phyloP scores from a whole-genome alignment of 1,140 invertebrate genomes.

The Odontomachus brunneus region DNA sequence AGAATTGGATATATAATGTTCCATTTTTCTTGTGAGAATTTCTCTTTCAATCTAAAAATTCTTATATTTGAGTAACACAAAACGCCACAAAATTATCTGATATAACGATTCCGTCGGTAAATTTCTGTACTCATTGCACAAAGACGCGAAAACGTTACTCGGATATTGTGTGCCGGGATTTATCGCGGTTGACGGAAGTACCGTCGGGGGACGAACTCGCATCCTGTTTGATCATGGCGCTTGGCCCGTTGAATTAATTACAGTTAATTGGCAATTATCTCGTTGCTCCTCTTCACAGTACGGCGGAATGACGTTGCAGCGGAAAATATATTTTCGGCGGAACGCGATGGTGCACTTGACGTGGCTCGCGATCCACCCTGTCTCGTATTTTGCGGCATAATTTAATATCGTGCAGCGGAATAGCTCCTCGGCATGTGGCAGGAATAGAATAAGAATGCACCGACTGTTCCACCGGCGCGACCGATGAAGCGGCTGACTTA shows the following conservation, averaged over 20 bases:
- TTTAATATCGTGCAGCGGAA: constrained; percentile 61
- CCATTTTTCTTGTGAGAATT: no score
- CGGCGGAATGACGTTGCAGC: constrained; percentile 64
- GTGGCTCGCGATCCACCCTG: constrained; percentile 17
- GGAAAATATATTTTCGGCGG: constrained; percentile 71
- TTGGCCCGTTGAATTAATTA: constrained; percentile 81
- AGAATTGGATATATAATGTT: no score
- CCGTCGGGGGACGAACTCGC: constrained; percentile 23
- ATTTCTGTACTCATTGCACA: background rate
- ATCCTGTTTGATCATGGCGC: constrained; percentile 67
- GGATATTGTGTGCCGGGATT: background rate
- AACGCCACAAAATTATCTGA: background rate
- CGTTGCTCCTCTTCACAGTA: constrained; percentile 64
- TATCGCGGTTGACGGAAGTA: constrained; percentile 15
- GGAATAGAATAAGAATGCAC: constrained; percentile 13
- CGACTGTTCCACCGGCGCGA: no score
- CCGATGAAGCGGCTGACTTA: constrained; percentile 14
- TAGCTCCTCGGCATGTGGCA: constrained; percentile 1
- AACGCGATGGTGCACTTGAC: constrained; percentile 64
- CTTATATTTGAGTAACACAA: no score
- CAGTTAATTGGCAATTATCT: constrained; percentile 80
- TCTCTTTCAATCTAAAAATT: no score
- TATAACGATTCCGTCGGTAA: background rate
- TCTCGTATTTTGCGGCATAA: constrained; percentile 49
- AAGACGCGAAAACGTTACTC: background rate